Percentiles rank a stretch among this genome's conserved stretches.
These are phyloP conservation scores for Saiga tatarica DNA, from an alignment of 2,113 vertebrate genomes.

Conservation along the genomic window DNA sequence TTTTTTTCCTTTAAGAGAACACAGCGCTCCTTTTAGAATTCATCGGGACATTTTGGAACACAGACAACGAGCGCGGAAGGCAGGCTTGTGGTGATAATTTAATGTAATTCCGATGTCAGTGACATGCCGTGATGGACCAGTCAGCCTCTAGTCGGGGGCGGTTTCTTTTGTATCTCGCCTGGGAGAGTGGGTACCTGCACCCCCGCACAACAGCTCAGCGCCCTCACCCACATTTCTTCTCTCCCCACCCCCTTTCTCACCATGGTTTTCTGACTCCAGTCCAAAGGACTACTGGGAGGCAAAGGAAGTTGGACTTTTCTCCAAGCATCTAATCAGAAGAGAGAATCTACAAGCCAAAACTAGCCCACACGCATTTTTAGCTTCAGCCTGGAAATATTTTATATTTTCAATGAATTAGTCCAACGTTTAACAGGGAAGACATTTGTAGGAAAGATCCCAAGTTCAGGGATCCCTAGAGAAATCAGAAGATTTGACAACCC, in stretches of 20 bases:
- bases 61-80: constrained; percentile 52
- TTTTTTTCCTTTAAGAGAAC: constrained; percentile 56
- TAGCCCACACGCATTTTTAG: neutral
- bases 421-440: neutral
- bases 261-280: neutral
- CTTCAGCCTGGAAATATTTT: neutral
- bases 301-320: neutral
- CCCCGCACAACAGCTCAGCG: accelerated
- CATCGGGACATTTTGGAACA: constrained; percentile 67
- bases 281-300: neutral
- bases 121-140: accelerated
- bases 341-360: neutral
- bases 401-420: neutral
- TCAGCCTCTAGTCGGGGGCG: neutral
- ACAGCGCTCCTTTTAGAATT: constrained; percentile 68
- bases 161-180: constrained; percentile 39
- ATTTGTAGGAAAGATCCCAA: neutral
- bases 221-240: neutral
- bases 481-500: neutral
- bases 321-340: neutral
- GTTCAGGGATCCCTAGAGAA: neutral
- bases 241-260: neutral
- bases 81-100: constrained; percentile 53
- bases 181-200: neutral
- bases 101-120: neutral